These are phyloP conservation scores for Notolepis coatsorum DNA, from an alignment of 2,797 vertebrate genomes.

Conservation along the genomic window DNA sequence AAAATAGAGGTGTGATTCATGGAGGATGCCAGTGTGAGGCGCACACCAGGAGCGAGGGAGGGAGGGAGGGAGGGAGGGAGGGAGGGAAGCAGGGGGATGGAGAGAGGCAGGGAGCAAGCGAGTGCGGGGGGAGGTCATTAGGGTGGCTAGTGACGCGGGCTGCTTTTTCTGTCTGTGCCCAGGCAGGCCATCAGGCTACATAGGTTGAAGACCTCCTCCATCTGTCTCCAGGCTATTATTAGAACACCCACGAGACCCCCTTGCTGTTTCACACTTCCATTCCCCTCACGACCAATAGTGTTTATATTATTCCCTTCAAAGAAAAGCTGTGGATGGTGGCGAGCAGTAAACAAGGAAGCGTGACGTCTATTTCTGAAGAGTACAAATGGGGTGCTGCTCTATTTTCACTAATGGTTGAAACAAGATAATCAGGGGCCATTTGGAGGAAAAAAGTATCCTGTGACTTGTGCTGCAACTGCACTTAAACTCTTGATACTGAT, in stretches of 20 bases:
- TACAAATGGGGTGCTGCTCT: conserved; percentile 38
- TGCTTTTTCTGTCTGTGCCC: conserved; percentile 38
- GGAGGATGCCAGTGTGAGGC: conserved; percentile 39
- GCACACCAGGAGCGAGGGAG: conserved; percentile 6
- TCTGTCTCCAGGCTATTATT: conserved; percentile 65
- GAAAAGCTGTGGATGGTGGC: conserved; percentile 20
- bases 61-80: background rate
- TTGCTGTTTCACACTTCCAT: conserved; percentile 23
- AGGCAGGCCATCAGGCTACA: conserved; percentile 33
- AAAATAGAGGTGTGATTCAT: conserved; percentile 66
- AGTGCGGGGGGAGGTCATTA: background rate
- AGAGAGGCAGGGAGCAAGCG: background rate
- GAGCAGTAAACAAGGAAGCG: conserved; percentile 52
- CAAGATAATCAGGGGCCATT: conserved; percentile 48
- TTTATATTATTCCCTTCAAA: conserved; percentile 29
- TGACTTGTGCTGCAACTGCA: conserved; percentile 4
- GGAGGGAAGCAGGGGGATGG: background rate
- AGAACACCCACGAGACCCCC: conserved; percentile 42
- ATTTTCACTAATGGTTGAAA: conserved; percentile 47
- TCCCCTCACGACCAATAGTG: conserved; percentile 33
- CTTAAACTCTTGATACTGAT: conserved; percentile 1
- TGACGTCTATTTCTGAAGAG: conserved; percentile 50
- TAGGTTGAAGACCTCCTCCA: conserved; percentile 49
- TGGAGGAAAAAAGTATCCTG: conserved; percentile 36
- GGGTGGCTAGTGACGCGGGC: background rate